Percentiles rank a stretch among this genome's conserved stretches.
phyloP scores from a whole-genome alignment of 2,888 invertebrate species.

The Drosophila yooni region DNA sequence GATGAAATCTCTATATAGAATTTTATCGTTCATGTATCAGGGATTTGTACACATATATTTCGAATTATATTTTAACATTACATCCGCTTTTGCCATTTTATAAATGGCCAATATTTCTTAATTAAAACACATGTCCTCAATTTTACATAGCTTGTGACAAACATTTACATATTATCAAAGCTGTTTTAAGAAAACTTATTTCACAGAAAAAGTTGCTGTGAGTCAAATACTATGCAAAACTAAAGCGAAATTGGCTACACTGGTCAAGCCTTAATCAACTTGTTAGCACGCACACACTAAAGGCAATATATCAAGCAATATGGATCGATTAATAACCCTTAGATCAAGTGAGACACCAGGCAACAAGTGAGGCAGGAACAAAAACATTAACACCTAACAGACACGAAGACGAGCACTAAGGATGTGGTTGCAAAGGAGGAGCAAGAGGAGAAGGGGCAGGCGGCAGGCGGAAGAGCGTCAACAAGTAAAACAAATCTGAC shows the following conservation, averaged over 20 bases:
- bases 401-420: slow-evolving; percentile 26
- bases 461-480: slow-evolving; percentile 52
- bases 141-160: no score
- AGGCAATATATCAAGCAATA: slow-evolving; percentile 47
- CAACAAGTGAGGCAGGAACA: slow-evolving; percentile 22
- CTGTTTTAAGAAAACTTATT: no score
- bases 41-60: not conserved
- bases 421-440: not conserved
- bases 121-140: no score
- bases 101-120: no score
- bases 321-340: slow-evolving; percentile 55
- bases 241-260: not conserved
- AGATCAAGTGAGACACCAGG: slow-evolving; percentile 26
- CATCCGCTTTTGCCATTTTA: no score
- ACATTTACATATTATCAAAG: no score
- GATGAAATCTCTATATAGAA: no score
- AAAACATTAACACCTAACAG: slow-evolving; percentile 58
- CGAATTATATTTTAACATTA: not conserved
- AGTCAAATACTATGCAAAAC: not conserved
- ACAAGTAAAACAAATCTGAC: slow-evolving; percentile 78
- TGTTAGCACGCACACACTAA: slow-evolving; percentile 25
- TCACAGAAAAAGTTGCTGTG: not conserved
- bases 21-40: no score
- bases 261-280: slow-evolving; percentile 15
- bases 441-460: not conserved